Conservation (phyloP, 2,888 invertebrate species). For the Teleogryllus oceanicus region DNA sequence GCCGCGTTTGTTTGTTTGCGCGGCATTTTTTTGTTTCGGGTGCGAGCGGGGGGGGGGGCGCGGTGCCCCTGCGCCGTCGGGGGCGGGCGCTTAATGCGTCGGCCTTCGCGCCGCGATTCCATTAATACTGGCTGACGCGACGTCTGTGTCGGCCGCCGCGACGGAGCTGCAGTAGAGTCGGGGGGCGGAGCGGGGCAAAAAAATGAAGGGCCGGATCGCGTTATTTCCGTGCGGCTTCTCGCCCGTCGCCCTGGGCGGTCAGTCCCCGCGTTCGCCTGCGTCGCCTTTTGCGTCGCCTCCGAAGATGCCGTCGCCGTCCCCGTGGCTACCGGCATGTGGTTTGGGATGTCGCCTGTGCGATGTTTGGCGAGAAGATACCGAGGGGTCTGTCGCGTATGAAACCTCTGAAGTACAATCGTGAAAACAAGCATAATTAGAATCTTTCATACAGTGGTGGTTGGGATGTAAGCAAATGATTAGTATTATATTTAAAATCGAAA, state of each 20-base stretch:
- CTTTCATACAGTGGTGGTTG: too few species aligned
- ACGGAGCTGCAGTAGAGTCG: neutral
- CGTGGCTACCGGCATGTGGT: neutral
- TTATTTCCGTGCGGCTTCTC: neutral
- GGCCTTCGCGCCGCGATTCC: neutral
- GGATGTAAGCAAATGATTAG: too few species aligned
- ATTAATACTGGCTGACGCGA: slow-evolving; percentile 18
- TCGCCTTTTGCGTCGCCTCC: too few species aligned
- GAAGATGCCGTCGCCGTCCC: too few species aligned
- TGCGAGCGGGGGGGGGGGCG: neutral
- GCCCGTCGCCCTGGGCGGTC: neutral
- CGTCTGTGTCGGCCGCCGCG: neutral
- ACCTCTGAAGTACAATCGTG: too few species aligned
- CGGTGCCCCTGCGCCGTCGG: neutral
- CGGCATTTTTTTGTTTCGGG: neutral
- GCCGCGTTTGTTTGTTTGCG: neutral
- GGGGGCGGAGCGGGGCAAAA: neutral
- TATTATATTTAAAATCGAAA: too few species aligned
- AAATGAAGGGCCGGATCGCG: slow-evolving; percentile 6
- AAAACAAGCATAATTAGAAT: too few species aligned
- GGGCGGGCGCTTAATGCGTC: neutral
- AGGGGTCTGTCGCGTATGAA: too few species aligned
- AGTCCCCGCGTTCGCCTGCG: neutral
- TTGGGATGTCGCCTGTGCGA: neutral
- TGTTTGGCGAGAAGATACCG: neutral